Evolutionary conservation across 37 sponge, comb jelly and placozoan species (phyloP).

Genomic region (Spongilla lacustris): DNA sequence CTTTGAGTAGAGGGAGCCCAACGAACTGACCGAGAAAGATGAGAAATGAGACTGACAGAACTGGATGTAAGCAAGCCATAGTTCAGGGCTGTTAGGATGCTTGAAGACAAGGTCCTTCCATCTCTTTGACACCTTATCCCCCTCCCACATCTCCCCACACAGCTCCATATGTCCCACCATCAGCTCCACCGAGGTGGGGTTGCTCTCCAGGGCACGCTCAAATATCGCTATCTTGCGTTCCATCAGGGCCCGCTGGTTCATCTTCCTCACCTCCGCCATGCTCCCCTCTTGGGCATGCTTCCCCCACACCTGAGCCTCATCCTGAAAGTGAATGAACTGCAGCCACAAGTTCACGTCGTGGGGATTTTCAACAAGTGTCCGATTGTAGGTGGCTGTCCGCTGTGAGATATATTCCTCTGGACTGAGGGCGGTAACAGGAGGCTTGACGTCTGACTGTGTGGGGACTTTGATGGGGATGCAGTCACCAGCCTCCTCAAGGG

Average conservation of each 20-base stretch:
- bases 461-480: background rate
- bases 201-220: slow-evolving; percentile 81
- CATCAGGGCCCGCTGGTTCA: slow-evolving; percentile 27
- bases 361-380: slow-evolving; percentile 51
- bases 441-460: background rate
- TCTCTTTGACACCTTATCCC: slow-evolving; percentile 38
- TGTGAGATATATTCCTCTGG: slow-evolving; percentile 44
- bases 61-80: slow-evolving; percentile 78
- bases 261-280: background rate
- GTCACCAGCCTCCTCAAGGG: background rate
- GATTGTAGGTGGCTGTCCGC: slow-evolving; percentile 50
- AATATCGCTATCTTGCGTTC: slow-evolving; percentile 88
- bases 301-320: slow-evolving; percentile 49
- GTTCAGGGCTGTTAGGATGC: slow-evolving; percentile 55
- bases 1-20: slow-evolving; percentile 56
- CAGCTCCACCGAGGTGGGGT: slow-evolving; percentile 73
- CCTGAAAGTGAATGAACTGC: slow-evolving; percentile 75
- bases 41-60: slow-evolving; percentile 73
- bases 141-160: slow-evolving; percentile 66
- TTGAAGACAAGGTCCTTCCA: slow-evolving; percentile 87
- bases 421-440: background rate
- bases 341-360: slow-evolving; percentile 77
- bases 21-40: slow-evolving; percentile 40
- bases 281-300: background rate
- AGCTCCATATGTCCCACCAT: slow-evolving; percentile 69